A percentile compares a stretch with the other conserved stretches of the same genome.
These are phyloP conservation scores for Drosophila cracens DNA, from an alignment of 2,888 invertebrate genomes.

Conservation along the genomic window DNA sequence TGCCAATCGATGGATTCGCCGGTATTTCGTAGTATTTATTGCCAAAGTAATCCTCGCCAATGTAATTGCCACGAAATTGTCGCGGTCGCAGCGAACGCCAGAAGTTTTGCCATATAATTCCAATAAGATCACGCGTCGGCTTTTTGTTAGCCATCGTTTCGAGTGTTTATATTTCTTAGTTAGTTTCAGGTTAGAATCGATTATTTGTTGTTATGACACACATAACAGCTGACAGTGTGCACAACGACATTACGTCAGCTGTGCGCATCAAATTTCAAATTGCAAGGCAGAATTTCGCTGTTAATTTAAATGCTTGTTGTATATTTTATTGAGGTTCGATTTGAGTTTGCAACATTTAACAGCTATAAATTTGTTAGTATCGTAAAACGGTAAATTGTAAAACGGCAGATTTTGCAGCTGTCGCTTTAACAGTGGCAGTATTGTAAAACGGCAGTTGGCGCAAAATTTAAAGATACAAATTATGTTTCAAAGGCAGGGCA, in stretches of 20 bases:
- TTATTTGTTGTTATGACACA: constrained; percentile 69
- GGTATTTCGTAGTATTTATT: constrained; percentile 93
- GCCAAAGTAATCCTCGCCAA: constrained; percentile 92
- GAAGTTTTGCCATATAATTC: constrained; percentile 83
- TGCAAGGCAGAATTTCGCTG: neutral
- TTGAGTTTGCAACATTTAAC: constrained; percentile 17
- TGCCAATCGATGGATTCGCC: constrained; percentile 88
- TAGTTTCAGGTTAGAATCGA: constrained; percentile 51
- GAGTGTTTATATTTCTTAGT: constrained; percentile 33
- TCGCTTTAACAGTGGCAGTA: constrained; percentile 36
- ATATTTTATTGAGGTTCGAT: constrained; percentile 17
- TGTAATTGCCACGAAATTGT: constrained; percentile 86
- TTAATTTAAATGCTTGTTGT: neutral
- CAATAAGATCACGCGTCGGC: constrained; percentile 82
- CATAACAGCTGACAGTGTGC: constrained; percentile 60
- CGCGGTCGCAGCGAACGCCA: constrained; percentile 85
- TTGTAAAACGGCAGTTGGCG: constrained; percentile 33
- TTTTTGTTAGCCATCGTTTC: constrained; percentile 73
- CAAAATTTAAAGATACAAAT: constrained; percentile 43
- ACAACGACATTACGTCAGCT: neutral
- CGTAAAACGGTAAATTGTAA: neutral
- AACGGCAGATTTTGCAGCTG: constrained; percentile 3
- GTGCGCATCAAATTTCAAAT: neutral
- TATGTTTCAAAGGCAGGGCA: constrained; percentile 86
- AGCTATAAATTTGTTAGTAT: constrained; percentile 3